Evolutionary conservation across 2,797 vertebrate species (phyloP).

Genomic region (Chrysolophus pictus): DNA sequence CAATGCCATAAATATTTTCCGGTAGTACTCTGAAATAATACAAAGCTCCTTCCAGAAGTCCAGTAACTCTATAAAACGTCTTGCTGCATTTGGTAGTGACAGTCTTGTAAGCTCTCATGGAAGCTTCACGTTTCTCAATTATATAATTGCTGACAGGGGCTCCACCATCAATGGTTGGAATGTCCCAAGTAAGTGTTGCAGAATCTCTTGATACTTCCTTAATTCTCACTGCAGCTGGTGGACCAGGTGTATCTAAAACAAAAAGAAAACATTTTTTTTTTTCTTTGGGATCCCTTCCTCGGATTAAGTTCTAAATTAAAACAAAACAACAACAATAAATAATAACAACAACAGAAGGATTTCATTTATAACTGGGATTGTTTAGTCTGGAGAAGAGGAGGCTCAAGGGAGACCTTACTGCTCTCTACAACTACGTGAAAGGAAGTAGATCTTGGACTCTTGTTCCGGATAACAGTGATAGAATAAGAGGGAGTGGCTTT

Average conservation of each 20-base stretch:
- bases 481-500: too few species aligned
- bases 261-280: not conserved
- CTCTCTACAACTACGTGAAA: too few species aligned
- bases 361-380: not conserved
- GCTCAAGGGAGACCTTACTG: too few species aligned
- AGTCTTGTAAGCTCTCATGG: conserved; percentile 99
- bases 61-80: conserved; percentile 91
- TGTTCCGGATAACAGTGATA: too few species aligned
- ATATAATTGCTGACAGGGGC: conserved; percentile 97
- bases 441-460: too few species aligned
- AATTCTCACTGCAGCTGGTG: conserved; percentile 89
- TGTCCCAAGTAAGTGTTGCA: conserved; percentile 94
- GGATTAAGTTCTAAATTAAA: not conserved
- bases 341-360: not conserved
- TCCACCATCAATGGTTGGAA: conserved; percentile 92
- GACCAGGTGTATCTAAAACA: conserved; percentile 93
- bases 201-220: conserved; percentile 94
- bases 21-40: conserved; percentile 98
- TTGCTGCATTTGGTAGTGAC: conserved; percentile 96
- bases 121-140: conserved; percentile 95
- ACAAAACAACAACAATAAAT: not conserved
- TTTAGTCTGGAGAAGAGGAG: too few species aligned
- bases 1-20: conserved; percentile 98
- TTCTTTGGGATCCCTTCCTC: not conserved
- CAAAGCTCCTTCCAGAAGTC: conserved; percentile 92